A percentile compares a stretch with the other conserved stretches of the same genome.
Conservation (phyloP, 2,113 vertebrate species). For the Pterocles burchelli region DNA sequence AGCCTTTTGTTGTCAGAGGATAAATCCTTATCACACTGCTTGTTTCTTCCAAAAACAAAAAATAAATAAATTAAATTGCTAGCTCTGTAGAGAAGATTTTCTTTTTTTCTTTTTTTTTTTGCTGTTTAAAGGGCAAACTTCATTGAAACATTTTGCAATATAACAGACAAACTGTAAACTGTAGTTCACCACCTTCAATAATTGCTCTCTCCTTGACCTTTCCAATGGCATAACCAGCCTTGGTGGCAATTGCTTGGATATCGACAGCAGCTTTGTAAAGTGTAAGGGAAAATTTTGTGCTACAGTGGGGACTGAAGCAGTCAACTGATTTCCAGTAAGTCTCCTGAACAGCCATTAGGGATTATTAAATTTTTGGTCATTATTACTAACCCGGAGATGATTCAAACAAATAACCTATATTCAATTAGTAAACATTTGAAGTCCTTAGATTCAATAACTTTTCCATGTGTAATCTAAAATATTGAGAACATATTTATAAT, state of each 20-base stretch:
- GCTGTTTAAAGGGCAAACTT: background rate
- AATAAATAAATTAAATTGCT: background rate
- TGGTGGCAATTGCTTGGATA: background rate
- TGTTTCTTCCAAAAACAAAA: background rate
- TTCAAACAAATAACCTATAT: background rate
- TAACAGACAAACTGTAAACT: background rate
- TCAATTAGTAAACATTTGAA: background rate
- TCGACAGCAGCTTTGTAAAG: background rate
- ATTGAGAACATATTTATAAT: constrained; percentile 20
- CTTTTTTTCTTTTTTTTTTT: no score
- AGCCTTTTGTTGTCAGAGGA: background rate
- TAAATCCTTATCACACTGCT: background rate
- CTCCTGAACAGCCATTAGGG: background rate
- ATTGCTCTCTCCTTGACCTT: background rate
- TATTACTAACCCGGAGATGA: background rate
- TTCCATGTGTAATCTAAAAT: constrained; percentile 7
- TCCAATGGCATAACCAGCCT: background rate
- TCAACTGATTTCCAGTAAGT: background rate
- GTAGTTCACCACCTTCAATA: background rate
- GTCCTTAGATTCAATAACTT: background rate
- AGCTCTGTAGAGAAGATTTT: background rate
- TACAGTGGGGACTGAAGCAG: background rate
- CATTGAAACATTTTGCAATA: background rate
- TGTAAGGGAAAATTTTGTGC: background rate
- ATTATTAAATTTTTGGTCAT: background rate